Percentiles rank a stretch among this genome's conserved stretches.
phyloP scores from a whole-genome alignment of 1,140 invertebrate species.

The Aphelinus atriplicis region DNA sequence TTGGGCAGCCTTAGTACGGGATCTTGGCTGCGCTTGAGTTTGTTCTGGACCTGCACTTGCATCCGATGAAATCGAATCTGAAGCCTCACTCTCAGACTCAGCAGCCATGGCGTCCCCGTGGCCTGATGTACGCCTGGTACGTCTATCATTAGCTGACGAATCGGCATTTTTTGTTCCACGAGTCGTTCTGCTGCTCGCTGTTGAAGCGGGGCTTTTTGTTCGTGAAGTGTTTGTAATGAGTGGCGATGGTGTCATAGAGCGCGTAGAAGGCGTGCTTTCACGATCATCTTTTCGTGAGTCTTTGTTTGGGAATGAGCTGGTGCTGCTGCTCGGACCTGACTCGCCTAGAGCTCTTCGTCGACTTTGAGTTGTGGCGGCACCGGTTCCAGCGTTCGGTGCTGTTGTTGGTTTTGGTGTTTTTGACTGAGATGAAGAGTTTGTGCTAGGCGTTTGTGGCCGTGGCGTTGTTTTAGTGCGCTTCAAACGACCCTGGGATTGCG shows the following conservation, averaged over 20 bases:
- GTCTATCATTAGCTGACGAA: slow-evolving; percentile 45
- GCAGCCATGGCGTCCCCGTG: slow-evolving; percentile 57
- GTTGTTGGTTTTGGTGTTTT: slow-evolving; percentile 48
- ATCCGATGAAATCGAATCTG: slow-evolving; percentile 61
- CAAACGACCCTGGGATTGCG: slow-evolving; percentile 68
- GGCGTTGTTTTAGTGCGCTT: slow-evolving; percentile 61
- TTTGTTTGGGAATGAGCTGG: slow-evolving; percentile 38
- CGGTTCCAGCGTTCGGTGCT: slow-evolving; percentile 37
- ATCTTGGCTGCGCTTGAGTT: slow-evolving; percentile 53
- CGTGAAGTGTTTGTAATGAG: slow-evolving; percentile 70
- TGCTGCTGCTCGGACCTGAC: slow-evolving; percentile 47
- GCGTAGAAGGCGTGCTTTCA: slow-evolving; percentile 59
- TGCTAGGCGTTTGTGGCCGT: slow-evolving; percentile 60
- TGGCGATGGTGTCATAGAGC: slow-evolving; percentile 72
- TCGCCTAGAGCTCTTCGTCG: slow-evolving; percentile 62
- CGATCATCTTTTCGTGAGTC: slow-evolving; percentile 41
- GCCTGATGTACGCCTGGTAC: slow-evolving; percentile 62
- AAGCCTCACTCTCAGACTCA: slow-evolving; percentile 65
- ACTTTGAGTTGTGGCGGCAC: slow-evolving; percentile 44
- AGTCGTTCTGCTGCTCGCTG: slow-evolving; percentile 58
- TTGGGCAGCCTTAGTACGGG: slow-evolving; percentile 43
- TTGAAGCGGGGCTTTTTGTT: slow-evolving; percentile 73
- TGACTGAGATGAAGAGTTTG: slow-evolving; percentile 43
- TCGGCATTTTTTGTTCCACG: slow-evolving; percentile 55
- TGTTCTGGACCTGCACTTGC: slow-evolving; percentile 51